These are phyloP conservation scores for Tautogolabrus adspersus DNA, from an alignment of 2,113 vertebrate species.

Conservation along the genomic window DNA sequence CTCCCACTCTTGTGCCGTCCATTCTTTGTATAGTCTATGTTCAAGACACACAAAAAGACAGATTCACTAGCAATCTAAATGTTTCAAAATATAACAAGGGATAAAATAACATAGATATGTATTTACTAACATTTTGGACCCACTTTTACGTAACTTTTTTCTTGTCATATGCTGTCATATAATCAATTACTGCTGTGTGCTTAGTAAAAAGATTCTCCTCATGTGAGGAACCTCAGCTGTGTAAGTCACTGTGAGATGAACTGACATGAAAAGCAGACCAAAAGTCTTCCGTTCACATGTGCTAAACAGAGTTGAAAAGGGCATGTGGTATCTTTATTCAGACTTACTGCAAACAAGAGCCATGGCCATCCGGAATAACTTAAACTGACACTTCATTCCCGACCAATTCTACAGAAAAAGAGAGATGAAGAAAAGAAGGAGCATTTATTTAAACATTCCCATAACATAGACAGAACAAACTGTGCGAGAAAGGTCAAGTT, in stretches of 20 bases:
- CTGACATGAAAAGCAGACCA: background rate
- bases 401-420: conserved; percentile 92
- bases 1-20: too few species aligned
- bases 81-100: too few species aligned
- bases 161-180: too few species aligned
- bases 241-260: background rate
- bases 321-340: conserved; percentile 3
- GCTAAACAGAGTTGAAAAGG: background rate
- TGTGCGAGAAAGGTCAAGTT: conserved; percentile 32
- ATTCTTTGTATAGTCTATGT: too few species aligned
- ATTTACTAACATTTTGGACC: background rate
- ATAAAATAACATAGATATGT: background rate
- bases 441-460: conserved; percentile 6
- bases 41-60: too few species aligned
- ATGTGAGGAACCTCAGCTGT: background rate
- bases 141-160: too few species aligned
- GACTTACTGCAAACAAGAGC: conserved; percentile 98
- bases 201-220: background rate
- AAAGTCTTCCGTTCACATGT: background rate
- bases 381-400: conserved; percentile 99
- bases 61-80: too few species aligned
- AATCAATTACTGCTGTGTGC: background rate
- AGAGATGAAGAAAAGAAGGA: conserved; percentile 28
- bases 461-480: conserved; percentile 22
- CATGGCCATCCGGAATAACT: conserved; percentile 96